A percentile compares a stretch with the other conserved stretches of the same genome.
Conservation (phyloP, 2,797 vertebrate species). For the Xenentodon cancila region DNA sequence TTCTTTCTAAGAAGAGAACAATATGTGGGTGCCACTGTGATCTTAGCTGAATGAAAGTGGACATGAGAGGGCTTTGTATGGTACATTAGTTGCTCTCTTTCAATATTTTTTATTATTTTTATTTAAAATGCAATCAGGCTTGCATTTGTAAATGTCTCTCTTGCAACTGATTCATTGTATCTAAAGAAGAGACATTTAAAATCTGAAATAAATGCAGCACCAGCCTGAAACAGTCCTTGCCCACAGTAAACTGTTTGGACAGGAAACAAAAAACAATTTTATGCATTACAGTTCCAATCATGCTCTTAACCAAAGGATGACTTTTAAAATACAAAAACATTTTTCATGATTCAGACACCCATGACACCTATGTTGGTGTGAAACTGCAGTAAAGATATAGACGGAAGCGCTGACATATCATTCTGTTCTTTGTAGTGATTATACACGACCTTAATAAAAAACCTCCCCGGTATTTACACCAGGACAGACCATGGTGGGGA, state of each 20-base stretch:
- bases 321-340: no score
- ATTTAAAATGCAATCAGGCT: neutral
- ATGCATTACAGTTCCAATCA: neutral
- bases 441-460: no score
- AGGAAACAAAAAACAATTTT: neutral
- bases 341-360: constrained; percentile 2
- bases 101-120: no score
- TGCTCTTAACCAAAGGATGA: no score
- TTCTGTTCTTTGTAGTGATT: no score
- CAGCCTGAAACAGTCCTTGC: neutral
- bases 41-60: no score
- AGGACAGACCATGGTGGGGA: neutral
- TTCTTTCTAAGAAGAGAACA: no score
- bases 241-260: no score
- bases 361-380: constrained; percentile 10
- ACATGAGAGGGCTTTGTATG: no score
- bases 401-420: neutral
- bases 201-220: constrained; percentile 13
- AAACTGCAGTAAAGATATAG: neutral
- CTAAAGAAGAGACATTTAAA: constrained; percentile 5
- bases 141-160: constrained; percentile 7
- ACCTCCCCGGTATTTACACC: no score
- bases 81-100: no score
- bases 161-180: constrained; percentile 5
- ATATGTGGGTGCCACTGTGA: no score